A percentile compares a stretch with the other conserved stretches of the same genome.
Conservation (phyloP, 2,888 invertebrate species). For the Gortyna flavago region DNA sequence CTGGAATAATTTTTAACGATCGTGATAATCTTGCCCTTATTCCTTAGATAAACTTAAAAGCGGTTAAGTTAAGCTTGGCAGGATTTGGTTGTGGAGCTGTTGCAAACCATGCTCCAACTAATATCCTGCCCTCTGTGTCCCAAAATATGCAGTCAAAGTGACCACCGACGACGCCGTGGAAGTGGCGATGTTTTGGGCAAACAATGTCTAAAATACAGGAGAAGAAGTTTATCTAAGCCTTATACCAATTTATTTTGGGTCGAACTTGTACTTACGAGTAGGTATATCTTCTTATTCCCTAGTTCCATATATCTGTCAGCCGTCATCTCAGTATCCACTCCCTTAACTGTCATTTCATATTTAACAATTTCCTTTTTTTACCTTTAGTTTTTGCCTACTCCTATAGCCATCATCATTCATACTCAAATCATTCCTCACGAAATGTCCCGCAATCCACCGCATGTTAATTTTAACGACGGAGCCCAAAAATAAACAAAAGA, state of each 20-base stretch:
- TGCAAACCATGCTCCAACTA: not conserved
- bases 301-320: not conserved
- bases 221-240: not conserved
- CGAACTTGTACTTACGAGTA: not conserved
- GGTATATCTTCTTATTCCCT: not conserved
- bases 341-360: not conserved
- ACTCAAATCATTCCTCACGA: too few species aligned
- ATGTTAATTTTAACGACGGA: not conserved
- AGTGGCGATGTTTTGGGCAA: not conserved
- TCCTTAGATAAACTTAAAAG: not conserved
- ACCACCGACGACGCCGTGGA: not conserved
- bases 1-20: not conserved
- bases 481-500: not conserved
- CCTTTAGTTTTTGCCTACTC: not conserved
- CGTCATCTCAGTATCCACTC: not conserved
- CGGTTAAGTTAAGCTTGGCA: not conserved
- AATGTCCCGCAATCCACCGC: not conserved
- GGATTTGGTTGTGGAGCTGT: not conserved
- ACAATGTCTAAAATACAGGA: not conserved
- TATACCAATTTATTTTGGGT: not conserved
- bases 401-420: not conserved
- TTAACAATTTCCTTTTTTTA: not conserved
- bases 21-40: not conserved
- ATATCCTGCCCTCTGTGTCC: not conserved
- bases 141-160: not conserved